Evolutionary conservation across 2,797 vertebrate species (phyloP).

Genomic region (Trematomus bernacchii): DNA sequence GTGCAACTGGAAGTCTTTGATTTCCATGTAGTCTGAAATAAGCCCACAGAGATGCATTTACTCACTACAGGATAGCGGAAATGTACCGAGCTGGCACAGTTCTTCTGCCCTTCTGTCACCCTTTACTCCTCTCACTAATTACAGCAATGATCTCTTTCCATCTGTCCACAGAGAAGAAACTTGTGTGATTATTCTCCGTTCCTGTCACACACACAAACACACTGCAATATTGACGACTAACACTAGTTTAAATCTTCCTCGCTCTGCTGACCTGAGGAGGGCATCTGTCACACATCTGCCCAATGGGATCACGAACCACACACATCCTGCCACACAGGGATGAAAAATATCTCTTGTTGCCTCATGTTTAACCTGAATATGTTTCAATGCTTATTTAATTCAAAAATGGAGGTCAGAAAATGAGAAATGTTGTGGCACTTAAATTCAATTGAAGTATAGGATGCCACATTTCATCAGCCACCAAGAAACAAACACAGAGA

Average conservation of each 20-base stretch:
- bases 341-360: constrained; percentile 31
- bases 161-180: constrained; percentile 49
- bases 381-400: not conserved
- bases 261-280: constrained; percentile 55
- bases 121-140: constrained; percentile 56
- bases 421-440: not conserved
- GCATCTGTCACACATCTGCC: constrained; percentile 75
- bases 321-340: constrained; percentile 10
- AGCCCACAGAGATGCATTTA: constrained; percentile 3
- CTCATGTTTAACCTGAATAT: constrained; percentile 20
- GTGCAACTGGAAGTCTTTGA: constrained; percentile 12
- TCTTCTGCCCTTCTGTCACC: constrained; percentile 53
- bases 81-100: constrained; percentile 30
- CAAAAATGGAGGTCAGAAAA: constrained; percentile 4
- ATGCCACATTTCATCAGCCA: not conserved
- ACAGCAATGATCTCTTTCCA: constrained; percentile 60
- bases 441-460: constrained; percentile 1
- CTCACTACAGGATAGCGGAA: not conserved
- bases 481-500: constrained; percentile 6
- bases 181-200: constrained; percentile 44
- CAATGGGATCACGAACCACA: constrained; percentile 33
- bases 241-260: constrained; percentile 55
- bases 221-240: constrained; percentile 43
- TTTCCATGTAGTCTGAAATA: constrained; percentile 20
- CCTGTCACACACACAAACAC: constrained; percentile 28